phyloP scores from a whole-genome alignment of 1,140 invertebrate species.

The Aphaenogaster ashmeadi region DNA sequence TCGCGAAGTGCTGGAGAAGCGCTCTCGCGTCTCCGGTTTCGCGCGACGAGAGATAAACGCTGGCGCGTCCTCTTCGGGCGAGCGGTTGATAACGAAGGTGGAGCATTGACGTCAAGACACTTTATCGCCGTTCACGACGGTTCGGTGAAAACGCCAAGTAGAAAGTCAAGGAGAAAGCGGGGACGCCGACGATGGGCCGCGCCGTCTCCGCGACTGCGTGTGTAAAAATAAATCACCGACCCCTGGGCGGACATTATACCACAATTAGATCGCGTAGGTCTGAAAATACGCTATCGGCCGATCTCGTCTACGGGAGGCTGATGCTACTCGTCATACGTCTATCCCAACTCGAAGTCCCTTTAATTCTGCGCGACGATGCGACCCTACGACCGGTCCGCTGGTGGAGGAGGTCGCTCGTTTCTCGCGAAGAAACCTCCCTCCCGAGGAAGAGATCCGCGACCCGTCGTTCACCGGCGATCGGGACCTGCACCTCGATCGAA shows the following conservation, averaged over 20 bases:
- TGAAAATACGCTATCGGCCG: slow-evolving; percentile 24
- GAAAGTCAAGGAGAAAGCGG: slow-evolving; percentile 49
- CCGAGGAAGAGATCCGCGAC: background rate
- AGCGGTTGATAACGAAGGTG: slow-evolving; percentile 3
- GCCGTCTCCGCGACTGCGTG: background rate
- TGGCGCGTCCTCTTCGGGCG: too few species aligned
- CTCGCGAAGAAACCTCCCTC: background rate
- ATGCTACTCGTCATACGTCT: background rate
- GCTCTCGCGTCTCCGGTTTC: background rate
- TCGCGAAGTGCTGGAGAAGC: background rate
- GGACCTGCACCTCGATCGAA: background rate
- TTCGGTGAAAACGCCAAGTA: slow-evolving; percentile 19
- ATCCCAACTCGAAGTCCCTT: background rate
- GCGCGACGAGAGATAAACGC: background rate
- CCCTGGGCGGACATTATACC: background rate
- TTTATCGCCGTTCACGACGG: background rate
- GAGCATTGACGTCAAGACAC: slow-evolving; percentile 7
- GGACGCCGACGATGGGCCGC: background rate
- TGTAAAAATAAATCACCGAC: slow-evolving; percentile 27
- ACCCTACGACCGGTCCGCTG: background rate
- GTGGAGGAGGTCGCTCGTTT: background rate
- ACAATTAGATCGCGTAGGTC: slow-evolving; percentile 16
- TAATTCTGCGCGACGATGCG: background rate
- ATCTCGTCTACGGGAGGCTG: slow-evolving; percentile 3
- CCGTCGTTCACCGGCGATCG: background rate